Base-by-base conservation (phyloP, 1,140 invertebrate species). In the Drosophila gunungcola region DNA sequence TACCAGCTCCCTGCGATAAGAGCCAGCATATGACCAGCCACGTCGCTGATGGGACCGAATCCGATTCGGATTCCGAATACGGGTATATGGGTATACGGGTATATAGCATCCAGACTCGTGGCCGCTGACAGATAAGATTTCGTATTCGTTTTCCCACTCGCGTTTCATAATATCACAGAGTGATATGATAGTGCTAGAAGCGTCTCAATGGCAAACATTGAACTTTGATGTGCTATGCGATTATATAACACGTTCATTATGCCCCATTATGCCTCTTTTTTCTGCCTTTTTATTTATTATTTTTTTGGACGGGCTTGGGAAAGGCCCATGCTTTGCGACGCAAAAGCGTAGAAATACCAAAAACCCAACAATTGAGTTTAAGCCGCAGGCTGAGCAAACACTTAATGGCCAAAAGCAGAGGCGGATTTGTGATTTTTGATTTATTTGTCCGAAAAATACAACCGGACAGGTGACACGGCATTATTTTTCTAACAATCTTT, bases 1-100 rank as follows among this genome's bases (percentile, higher is more conserved):
- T 85, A 52, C 61, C 61, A 39, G 60, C 62, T 67, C 36, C 56
- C 69, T 39, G 27, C 42, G 80, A 84, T 84, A 84, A 84, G 75
- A 46, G 12, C 43, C 54, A 61, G 39, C 54, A 29, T 69, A 78
- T 78, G 65, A 57, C 58, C 52, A 10, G 60, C 80, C 69, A 81
- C 81, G 61, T 72, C 39, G 49, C 55, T 39, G 29, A 49, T 74
- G 49, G 63, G 27, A 32, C 43, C 58, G 41, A 73, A 55, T 46
- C 49, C 36, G 41, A 68, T 55, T 67, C 36, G 27, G 42, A 68
- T 48, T 54, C 62, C 34, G 41, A 48, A 52, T 52, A 21, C 16
- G 42, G 13, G 42, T 12, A 9, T 1, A 21, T 13, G 41, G 39
- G 41, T 11, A n/a, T 39, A 48, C 25, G 46, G 46, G 46, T 29